Conservation (phyloP, 1,140 invertebrate genomes). For the Drosophila nigrodunni region DNA sequence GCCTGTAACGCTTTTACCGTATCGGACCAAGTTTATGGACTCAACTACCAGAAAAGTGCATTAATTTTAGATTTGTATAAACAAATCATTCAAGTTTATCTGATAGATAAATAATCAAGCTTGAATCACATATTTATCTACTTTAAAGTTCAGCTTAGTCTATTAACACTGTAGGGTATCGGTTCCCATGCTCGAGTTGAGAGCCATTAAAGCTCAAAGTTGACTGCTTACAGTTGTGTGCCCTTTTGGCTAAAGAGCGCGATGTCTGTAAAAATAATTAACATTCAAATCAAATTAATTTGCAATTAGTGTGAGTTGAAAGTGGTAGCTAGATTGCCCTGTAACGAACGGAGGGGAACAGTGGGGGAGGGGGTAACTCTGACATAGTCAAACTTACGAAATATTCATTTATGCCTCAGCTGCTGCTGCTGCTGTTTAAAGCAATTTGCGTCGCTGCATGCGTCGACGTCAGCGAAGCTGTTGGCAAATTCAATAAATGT, state of each 20-base stretch:
- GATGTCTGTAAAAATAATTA: conserved; percentile 64
- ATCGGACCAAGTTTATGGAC: not conserved
- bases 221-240: conserved; percentile 12
- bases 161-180: conserved; percentile 7
- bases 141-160: not conserved
- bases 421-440: conserved; percentile 15
- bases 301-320: conserved; percentile 57
- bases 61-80: no score
- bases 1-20: conserved; percentile 4
- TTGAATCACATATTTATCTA: no score
- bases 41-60: not conserved
- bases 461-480: conserved; percentile 19
- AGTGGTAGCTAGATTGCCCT: not conserved
- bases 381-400: conserved; percentile 26
- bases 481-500: conserved; percentile 69
- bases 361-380: not conserved
- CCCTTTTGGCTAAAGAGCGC: not conserved
- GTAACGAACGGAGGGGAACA: not conserved
- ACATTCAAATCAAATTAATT: conserved; percentile 73
- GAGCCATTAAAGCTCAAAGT: conserved; percentile 17
- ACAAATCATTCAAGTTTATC: no score
- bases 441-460: conserved; percentile 27
- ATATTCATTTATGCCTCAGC: conserved; percentile 21
- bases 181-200: conserved; percentile 4
- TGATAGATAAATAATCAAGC: no score